Base-by-base conservation (phyloP, 2,888 invertebrate genomes). In the Folsomia manolachei region DNA sequence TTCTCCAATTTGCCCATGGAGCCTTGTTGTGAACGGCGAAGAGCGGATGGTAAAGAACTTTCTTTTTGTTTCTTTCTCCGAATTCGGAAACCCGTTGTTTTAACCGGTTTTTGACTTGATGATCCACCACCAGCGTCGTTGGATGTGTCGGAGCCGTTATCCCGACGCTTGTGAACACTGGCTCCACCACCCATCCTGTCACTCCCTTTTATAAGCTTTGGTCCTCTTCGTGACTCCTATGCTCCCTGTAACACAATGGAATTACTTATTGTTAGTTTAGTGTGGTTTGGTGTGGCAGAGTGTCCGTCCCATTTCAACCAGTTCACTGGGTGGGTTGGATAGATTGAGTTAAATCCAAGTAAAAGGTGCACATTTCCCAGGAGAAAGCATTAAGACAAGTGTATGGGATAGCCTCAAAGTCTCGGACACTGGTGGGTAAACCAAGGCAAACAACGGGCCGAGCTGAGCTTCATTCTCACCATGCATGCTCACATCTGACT, bases 101-200 rank as follows among this genome's bases (percentile, higher is more conserved):
- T 78, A n/a, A 72, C 68, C 19, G 69, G 69, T 67, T 78, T 77
- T 71, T 78, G 63, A 26, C 63, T 74, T 39, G 75, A 74, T 65
- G 75, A 74, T 70, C 66, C 27, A 24, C 75, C 74, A 61, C 73
- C 76, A 24, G 74, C 74, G 69, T 61, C 72, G 53, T 75, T 77
- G 72, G 77, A 77, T 23, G 75, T 72, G 76, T 78, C 77, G 56
- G 72, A 72, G 63, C 74, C 69, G 67, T 78, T 75, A 76, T 79
- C 76, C 73, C 77, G 77, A 73, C 71, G 77, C 71, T 79, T 79
- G 70, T 78, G 70, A 69, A 80, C 75, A 73, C 80, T 80, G 69
- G 79, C 80, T 72, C 80, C 80, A 71, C 80, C 80, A 74, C 80
- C 80, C 80, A 80, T 80, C 71, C 71, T 71, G 75, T 63, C 25